Conservation (phyloP, 2,888 invertebrate species). For the Andrena marginata region DNA sequence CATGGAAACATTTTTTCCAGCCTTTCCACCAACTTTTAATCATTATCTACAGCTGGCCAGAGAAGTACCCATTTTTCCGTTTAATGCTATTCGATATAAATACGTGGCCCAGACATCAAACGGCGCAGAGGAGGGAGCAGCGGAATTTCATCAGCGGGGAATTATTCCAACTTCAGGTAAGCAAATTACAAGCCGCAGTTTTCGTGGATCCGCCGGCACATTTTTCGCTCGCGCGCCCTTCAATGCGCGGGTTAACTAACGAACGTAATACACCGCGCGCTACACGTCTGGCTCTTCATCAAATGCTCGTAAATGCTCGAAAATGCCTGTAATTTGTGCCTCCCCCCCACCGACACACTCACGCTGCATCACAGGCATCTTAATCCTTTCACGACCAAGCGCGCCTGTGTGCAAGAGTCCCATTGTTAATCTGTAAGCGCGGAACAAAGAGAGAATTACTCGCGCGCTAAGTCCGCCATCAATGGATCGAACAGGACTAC, state of each 20-base stretch:
- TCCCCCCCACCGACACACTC: not conserved
- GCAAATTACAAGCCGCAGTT: not conserved
- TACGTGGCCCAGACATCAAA: too few relatives aligned
- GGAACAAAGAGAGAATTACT: conserved; percentile 13
- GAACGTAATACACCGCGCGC: conserved; percentile 20
- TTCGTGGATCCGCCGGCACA: not conserved
- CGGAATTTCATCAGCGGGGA: not conserved
- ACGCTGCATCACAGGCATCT: not conserved
- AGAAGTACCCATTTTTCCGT: too few relatives aligned
- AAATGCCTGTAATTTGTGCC: conserved; percentile 16
- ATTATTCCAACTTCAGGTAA: conserved; percentile 2
- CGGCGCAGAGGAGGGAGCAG: too few relatives aligned
- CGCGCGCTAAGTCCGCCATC: not conserved
- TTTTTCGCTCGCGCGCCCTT: conserved; percentile 10
- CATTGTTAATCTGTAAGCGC: conserved; percentile 21
- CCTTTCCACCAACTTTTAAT: too few relatives aligned
- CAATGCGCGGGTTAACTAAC: conserved; percentile 28
- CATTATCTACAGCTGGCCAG: too few relatives aligned
- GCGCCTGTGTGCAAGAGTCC: not conserved
- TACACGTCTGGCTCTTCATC: conserved; percentile 1
- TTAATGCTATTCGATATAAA: too few relatives aligned
- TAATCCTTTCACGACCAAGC: conserved; percentile 15
- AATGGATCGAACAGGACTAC: not conserved
- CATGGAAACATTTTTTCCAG: too few relatives aligned
- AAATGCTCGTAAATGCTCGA: not conserved